Evolutionary conservation across 2,113 vertebrate genomes (phyloP), one percentile per base, ranked within the genome.

Genomic region (Oophaga pumilio): DNA sequence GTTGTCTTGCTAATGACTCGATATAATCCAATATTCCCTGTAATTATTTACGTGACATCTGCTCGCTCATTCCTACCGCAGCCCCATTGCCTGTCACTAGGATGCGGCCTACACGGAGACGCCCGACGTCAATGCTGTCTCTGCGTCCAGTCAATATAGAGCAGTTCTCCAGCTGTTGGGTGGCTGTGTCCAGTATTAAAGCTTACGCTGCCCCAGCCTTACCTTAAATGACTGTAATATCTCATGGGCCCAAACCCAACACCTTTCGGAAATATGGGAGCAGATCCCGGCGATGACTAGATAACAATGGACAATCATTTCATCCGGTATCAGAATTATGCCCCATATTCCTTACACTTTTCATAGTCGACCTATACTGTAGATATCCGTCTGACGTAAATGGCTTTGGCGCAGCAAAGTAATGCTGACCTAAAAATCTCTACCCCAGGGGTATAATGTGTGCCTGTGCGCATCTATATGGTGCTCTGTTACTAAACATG

Each of bases 11-110:
- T 15, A 14, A 64, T 52, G 57, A 50, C 52, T 59, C 10, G 0
- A 9, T 66, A 49, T 60, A 85, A 85, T 85, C 28, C 71, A 64
- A 76, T 77, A 53, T 62, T 12, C 18, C 28, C 20, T 57, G 74
- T 33, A 57, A 80, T 71, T 28, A 69, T 80, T 56, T 8, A 80
- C 59, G 22, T 52, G 77, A 57, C 85, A 87, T 87, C 85, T 87
- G 85, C 26, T 71, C n/a, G 18, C 80, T 87, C 28, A 43, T 78
- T 60, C 76, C 57, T 59, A n/a, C 68, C n/a, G 76, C 60, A 52
- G 20, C n/a, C 56, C 53, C 24, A 26, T 2, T 12, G 50, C 52
- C 18, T 20, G 69, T 68, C 57, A 68, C 57, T 18, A 85, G 57
- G 59, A 52, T 85, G 50, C 20, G 26, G 43, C 20, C 18, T 60